Percentiles rank a stretch among this genome's conserved stretches.
Evolutionary conservation across 2,113 vertebrate species (phyloP).

Genomic region (Hylia prasina): DNA sequence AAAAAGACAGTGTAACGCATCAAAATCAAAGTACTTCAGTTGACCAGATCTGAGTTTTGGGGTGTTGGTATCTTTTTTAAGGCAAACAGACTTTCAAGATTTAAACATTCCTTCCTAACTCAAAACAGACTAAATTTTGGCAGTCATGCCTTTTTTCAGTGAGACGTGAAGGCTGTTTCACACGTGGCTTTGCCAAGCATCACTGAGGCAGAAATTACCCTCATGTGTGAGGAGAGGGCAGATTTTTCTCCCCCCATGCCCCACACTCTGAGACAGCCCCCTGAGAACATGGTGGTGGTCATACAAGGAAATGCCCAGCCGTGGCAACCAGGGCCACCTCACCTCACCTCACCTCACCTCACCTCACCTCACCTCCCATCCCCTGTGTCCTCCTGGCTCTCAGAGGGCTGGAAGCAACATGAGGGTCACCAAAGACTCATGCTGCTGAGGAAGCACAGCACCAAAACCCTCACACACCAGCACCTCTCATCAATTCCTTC

Average conservation of each 20-base stretch:
- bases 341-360: background rate
- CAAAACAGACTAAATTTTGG: conserved; percentile 47
- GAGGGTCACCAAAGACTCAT: background rate
- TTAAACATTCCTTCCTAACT: conserved; percentile 25
- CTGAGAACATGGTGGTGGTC: rapidly evolving
- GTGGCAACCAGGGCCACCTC: background rate
- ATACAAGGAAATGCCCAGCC: background rate
- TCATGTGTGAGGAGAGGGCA: background rate
- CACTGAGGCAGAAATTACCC: background rate
- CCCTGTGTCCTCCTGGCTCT: background rate
- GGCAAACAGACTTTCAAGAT: conserved; percentile 34
- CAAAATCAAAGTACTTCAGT: conserved; percentile 27
- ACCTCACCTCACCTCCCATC: background rate
- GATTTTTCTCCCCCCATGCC: background rate
- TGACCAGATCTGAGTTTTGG: conserved; percentile 34
- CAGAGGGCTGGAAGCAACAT: background rate
- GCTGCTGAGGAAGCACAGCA: background rate
- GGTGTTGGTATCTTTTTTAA: conserved; percentile 30
- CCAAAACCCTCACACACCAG: background rate
- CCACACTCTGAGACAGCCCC: rapidly evolving
- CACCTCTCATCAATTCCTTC: background rate
- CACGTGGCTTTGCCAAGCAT: background rate
- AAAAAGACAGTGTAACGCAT: background rate
- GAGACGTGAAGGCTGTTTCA: conserved; percentile 4
- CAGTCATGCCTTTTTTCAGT: conserved; percentile 5